A percentile compares a stretch with the other conserved stretches of the same genome.
Conservation (phyloP, 2,113 vertebrate genomes). For the Notiomystis cincta region DNA sequence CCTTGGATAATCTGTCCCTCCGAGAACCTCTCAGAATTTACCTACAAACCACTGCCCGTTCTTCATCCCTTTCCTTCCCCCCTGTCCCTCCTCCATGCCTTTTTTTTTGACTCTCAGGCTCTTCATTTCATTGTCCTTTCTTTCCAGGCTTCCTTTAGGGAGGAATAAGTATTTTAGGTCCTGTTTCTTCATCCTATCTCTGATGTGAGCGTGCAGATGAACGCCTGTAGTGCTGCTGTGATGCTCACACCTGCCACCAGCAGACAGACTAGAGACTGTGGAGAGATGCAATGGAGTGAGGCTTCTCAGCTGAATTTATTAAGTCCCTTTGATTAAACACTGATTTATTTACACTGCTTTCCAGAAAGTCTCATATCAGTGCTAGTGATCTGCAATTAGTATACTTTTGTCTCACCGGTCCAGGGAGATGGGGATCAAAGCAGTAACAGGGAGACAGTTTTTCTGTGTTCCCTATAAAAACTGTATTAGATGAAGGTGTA, state of each 20-base stretch:
- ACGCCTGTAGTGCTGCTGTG: not conserved
- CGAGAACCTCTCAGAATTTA: not conserved
- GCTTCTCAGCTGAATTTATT: not conserved
- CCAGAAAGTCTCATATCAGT: not conserved
- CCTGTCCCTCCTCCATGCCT: accelerated
- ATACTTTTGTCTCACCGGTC: not conserved
- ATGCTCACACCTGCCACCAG: not conserved
- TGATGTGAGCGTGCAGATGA: not conserved
- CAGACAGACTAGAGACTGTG: not conserved
- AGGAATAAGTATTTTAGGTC: not conserved
- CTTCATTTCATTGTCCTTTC: not conserved
- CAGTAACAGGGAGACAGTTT: not conserved
- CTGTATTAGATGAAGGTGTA: not conserved
- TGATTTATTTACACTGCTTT: not conserved
- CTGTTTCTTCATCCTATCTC: not conserved
- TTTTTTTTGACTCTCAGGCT: not conserved
- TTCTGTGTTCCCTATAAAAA: not conserved
- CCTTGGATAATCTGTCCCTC: not conserved
- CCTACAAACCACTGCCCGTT: accelerated
- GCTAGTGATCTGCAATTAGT: not conserved
- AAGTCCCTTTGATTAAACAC: not conserved
- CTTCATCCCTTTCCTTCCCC: not conserved
- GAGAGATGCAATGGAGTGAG: not conserved
- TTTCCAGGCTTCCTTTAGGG: not conserved
- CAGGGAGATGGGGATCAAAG: not conserved